Evolutionary conservation across 2,888 invertebrate genomes (phyloP).

Genomic region (Branchipolynoe longqiensis): DNA sequence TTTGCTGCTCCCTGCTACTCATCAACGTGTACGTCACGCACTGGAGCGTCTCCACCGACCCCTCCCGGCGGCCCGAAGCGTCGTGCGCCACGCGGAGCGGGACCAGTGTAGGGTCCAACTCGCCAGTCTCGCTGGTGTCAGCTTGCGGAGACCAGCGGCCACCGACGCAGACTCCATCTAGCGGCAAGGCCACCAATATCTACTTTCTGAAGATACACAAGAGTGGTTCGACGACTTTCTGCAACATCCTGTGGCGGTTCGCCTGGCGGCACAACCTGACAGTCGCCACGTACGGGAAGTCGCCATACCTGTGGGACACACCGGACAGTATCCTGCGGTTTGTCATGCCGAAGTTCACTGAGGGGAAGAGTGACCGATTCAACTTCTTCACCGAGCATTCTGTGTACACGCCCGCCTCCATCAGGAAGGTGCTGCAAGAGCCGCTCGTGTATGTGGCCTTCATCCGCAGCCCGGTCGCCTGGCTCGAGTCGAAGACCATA

Average conservation of each 20-base stretch:
- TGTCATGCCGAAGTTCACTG: not conserved
- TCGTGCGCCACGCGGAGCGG: no score
- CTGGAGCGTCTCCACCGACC: no score
- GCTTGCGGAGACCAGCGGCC: no score
- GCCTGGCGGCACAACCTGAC: constrained; percentile 13
- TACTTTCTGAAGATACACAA: constrained; percentile 20
- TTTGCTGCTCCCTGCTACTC: no score
- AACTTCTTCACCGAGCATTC: not conserved
- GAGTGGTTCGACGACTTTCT: not conserved
- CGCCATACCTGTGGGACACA: not conserved
- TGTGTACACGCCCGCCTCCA: not conserved
- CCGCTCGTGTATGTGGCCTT: not conserved
- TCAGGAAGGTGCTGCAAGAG: not conserved
- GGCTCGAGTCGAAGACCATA: no score
- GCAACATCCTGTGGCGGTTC: not conserved
- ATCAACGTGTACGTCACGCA: no score
- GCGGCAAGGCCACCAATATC: not conserved
- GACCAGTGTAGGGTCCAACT: no score
- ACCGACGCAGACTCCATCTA: no score
- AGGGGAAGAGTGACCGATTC: not conserved
- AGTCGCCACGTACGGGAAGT: not conserved
- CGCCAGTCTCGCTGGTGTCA: no score
- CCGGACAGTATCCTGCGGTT: not conserved
- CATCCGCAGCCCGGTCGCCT: no score
- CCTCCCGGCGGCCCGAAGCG: no score